A percentile compares a stretch with the other conserved stretches of the same genome.
These are phyloP conservation scores for Chiridota heheva DNA, from an alignment of 35 echinoderm and acorn worm species.

Conservation along the genomic window DNA sequence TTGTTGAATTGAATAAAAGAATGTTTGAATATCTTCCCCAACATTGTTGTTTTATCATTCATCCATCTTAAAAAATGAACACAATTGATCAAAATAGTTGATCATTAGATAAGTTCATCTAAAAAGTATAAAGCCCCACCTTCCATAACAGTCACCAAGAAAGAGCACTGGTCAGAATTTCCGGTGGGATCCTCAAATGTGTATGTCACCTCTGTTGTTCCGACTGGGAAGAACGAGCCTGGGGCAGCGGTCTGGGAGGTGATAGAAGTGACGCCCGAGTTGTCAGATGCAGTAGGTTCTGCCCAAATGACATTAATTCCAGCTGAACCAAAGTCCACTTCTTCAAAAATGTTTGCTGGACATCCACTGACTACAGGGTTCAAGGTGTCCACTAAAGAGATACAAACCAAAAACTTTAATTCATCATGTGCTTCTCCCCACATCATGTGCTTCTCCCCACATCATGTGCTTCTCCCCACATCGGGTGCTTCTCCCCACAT, in stretches of 20 bases:
- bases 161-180: neutral
- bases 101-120: too few relatives aligned
- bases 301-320: neutral
- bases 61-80: too few relatives aligned
- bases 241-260: neutral
- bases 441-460: too few relatives aligned
- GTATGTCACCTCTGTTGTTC: slow-evolving; percentile 6
- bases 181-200: slow-evolving; percentile 10
- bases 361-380: slow-evolving; percentile 39
- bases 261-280: neutral
- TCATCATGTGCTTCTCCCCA: too few relatives aligned
- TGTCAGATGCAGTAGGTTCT: slow-evolving; percentile 35
- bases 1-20: too few relatives aligned
- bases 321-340: slow-evolving; percentile 1
- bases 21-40: too few relatives aligned
- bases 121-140: neutral
- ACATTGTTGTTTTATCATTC: too few relatives aligned
- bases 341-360: slow-evolving; percentile 10
- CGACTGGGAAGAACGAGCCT: neutral
- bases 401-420: too few relatives aligned
- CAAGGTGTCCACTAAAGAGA: slow-evolving; percentile 14
- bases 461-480: too few relatives aligned
- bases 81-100: too few relatives aligned
- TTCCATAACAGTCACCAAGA: slow-evolving; percentile 2
- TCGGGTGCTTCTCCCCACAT: too few relatives aligned